Conservation (phyloP, 2,888 invertebrate genomes). For the Parelbella ahira region DNA sequence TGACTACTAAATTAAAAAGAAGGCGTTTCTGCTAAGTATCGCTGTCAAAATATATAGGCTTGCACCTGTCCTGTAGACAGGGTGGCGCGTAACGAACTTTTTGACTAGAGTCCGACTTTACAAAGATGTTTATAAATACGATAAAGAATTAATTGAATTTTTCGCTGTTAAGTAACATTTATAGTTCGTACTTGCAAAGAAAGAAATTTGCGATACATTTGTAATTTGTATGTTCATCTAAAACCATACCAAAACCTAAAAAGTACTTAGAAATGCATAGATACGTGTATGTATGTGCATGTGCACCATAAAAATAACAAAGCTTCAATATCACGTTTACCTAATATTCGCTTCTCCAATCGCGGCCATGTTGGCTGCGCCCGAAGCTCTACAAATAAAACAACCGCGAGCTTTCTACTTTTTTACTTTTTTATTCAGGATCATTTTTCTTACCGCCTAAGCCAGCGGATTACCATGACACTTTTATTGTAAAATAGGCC, state of each 20-base stretch:
- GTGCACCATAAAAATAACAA: slow-evolving; percentile 2
- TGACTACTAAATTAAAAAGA: slow-evolving; percentile 59
- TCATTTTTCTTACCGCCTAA: slow-evolving; percentile 75
- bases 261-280: no score
- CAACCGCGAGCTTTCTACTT: slow-evolving; percentile 63
- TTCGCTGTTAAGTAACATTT: no score
- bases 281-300: no score
- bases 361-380: slow-evolving; percentile 73
- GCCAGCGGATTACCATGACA: slow-evolving; percentile 56
- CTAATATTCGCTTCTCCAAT: slow-evolving; percentile 58
- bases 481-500: slow-evolving; percentile 39
- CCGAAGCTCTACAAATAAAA: slow-evolving; percentile 69
- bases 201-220: no score
- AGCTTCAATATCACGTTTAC: slow-evolving; percentile 10
- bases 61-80: slow-evolving; percentile 71
- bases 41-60: slow-evolving; percentile 76
- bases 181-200: no score
- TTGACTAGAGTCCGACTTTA: slow-evolving; percentile 14
- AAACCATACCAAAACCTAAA: no score
- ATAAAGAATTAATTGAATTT: no score
- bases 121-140: slow-evolving; percentile 1
- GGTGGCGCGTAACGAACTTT: slow-evolving; percentile 64
- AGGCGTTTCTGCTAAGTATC: slow-evolving; percentile 76
- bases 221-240: no score
- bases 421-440: slow-evolving; percentile 77